These are phyloP conservation scores for Gonioctena quinquepunctata DNA, from an alignment of 1,140 invertebrate species.

Conservation along the genomic window DNA sequence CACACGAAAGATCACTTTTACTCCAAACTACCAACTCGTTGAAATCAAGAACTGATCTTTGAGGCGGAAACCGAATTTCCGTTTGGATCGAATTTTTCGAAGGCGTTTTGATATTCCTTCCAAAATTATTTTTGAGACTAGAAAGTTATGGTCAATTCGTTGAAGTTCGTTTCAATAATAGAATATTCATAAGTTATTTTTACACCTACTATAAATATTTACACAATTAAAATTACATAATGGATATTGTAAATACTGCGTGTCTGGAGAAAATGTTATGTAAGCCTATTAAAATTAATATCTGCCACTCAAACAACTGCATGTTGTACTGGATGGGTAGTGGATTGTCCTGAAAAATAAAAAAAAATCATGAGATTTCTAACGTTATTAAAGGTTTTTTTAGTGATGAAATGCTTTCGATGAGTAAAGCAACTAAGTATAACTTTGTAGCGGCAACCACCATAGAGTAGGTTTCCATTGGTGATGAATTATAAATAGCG, in stretches of 20 bases:
- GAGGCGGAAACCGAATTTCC: too few relatives aligned
- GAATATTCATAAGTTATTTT: constrained; percentile 15
- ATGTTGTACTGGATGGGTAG: constrained; percentile 46
- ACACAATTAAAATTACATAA: constrained; percentile 16
- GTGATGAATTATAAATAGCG: too few relatives aligned
- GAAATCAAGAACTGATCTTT: too few relatives aligned
- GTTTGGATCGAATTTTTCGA: too few relatives aligned
- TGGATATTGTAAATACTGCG: constrained; percentile 14
- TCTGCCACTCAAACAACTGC: constrained; percentile 42
- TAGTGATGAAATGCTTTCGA: too few relatives aligned
- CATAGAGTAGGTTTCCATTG: too few relatives aligned
- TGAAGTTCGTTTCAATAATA: constrained; percentile 19
- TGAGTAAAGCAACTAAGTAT: too few relatives aligned
- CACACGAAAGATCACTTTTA: too few relatives aligned
- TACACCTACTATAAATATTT: constrained; percentile 24
- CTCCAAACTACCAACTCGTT: too few relatives aligned
- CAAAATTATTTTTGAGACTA: constrained; percentile 31
- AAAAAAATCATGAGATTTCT: too few relatives aligned
- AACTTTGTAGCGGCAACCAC: too few relatives aligned
- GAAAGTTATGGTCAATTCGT: constrained; percentile 31
- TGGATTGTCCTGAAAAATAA: constrained; percentile 51
- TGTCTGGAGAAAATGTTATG: neutral
- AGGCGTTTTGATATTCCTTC: neutral
- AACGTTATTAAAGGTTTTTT: too few relatives aligned
- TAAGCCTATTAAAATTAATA: constrained; percentile 11